Percentiles rank a stretch among this genome's conserved stretches.
phyloP scores from a whole-genome alignment of 1,140 invertebrate species.

The Drosophila nigromelanica region DNA sequence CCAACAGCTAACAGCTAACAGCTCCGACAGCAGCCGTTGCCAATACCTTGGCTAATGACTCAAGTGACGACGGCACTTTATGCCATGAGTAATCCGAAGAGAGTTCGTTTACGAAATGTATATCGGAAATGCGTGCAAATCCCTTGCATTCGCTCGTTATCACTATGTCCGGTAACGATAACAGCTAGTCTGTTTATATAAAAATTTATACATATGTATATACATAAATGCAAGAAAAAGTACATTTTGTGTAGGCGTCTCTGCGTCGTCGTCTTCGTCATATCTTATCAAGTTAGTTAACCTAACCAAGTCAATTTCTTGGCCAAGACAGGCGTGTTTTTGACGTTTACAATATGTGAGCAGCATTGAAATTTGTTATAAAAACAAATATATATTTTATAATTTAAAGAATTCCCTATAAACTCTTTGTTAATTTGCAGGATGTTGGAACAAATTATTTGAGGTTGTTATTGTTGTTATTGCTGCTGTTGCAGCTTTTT shows the following conservation, averaged over 20 bases:
- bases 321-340: constrained; percentile 18
- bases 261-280: constrained; percentile 46
- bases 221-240: neutral
- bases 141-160: constrained; percentile 50
- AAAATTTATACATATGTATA: neutral
- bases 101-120: constrained; percentile 17
- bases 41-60: constrained; percentile 43
- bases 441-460: constrained; percentile 53
- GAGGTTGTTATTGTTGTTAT: constrained; percentile 7
- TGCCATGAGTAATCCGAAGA: constrained; percentile 59
- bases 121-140: constrained; percentile 70
- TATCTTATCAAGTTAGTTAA: constrained; percentile 75
- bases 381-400: constrained; percentile 2
- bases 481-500: constrained; percentile 19
- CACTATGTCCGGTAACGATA: constrained; percentile 63
- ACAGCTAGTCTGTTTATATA: neutral
- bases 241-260: constrained; percentile 44
- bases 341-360: constrained; percentile 27
- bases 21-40: constrained; percentile 11
- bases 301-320: constrained; percentile 41
- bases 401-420: constrained; percentile 2
- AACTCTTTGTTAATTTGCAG: constrained; percentile 44
- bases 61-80: constrained; percentile 31
- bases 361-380: constrained; percentile 41
- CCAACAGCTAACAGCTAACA: constrained; percentile 5